These are phyloP conservation scores for Xenopus laevis DNA, from an alignment of 2,113 vertebrate genomes.

Conservation along the genomic window DNA sequence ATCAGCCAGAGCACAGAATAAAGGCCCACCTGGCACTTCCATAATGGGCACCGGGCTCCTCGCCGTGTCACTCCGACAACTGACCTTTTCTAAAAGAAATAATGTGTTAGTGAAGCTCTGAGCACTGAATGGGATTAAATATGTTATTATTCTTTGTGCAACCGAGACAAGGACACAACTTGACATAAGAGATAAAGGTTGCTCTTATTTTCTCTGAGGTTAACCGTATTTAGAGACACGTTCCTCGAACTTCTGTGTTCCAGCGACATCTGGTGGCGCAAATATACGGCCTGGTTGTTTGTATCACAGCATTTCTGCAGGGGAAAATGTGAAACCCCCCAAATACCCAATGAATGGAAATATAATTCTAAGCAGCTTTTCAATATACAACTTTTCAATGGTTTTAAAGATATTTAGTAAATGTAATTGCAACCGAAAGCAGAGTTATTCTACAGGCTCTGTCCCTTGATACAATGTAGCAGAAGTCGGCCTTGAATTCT, in stretches of 20 bases:
- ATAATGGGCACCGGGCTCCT: not conserved
- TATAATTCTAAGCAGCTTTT: no score
- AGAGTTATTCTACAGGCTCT: no score
- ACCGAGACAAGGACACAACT: slow-evolving; percentile 1
- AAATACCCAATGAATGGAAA: no score
- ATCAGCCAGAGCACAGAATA: not conserved
- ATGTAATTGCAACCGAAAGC: no score
- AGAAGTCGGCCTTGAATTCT: no score
- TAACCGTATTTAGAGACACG: not conserved
- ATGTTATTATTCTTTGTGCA: not conserved
- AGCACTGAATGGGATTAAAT: not conserved
- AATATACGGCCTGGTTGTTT: not conserved
- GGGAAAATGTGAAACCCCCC: no score
- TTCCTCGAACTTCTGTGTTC: not conserved
- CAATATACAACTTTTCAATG: no score
- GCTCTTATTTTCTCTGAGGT: not conserved
- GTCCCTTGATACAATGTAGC: no score
- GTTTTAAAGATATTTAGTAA: no score
- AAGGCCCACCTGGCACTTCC: not conserved
- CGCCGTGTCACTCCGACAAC: not conserved
- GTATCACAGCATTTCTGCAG: no score
- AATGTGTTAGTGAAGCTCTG: not conserved
- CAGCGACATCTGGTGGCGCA: not conserved
- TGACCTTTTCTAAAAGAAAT: not conserved
- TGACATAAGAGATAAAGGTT: slow-evolving; percentile 2